These are phyloP conservation scores for Caloenas nicobarica DNA, from an alignment of 2,113 vertebrate species.

Conservation along the genomic window DNA sequence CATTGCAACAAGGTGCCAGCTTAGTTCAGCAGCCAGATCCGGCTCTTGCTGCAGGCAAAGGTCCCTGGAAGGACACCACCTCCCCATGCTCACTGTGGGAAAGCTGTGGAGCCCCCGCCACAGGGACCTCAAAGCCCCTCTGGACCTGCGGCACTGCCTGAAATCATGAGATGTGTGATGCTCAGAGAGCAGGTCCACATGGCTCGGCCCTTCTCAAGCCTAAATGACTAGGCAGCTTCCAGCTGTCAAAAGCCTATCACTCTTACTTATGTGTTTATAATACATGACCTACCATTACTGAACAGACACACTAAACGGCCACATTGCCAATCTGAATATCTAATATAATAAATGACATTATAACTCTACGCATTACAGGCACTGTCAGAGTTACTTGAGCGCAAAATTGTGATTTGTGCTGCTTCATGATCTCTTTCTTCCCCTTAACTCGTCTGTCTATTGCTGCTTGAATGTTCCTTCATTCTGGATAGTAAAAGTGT, in stretches of 20 bases:
- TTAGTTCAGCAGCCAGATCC: background rate
- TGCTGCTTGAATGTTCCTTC: background rate
- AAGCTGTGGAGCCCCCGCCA: background rate
- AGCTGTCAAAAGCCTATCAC: background rate
- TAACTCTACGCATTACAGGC: background rate
- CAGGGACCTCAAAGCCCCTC: too few species aligned
- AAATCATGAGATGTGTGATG: background rate
- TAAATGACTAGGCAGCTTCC: background rate
- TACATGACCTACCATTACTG: background rate
- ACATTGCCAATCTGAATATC: background rate
- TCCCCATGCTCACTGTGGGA: background rate
- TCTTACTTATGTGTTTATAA: background rate
- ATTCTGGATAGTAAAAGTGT: background rate
- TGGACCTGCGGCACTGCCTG: background rate
- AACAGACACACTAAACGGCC: background rate
- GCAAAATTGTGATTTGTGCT: background rate
- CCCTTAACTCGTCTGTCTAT: background rate
- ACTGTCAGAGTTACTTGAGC: background rate
- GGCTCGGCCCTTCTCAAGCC: background rate
- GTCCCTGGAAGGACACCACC: background rate
- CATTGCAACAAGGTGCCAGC: background rate
- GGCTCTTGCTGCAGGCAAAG: background rate
- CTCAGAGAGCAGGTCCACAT: too few species aligned
- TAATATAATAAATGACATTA: background rate
- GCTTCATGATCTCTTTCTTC: background rate